phyloP scores from a whole-genome alignment of 2,888 invertebrate species.

The Drosophila meridionalis region DNA sequence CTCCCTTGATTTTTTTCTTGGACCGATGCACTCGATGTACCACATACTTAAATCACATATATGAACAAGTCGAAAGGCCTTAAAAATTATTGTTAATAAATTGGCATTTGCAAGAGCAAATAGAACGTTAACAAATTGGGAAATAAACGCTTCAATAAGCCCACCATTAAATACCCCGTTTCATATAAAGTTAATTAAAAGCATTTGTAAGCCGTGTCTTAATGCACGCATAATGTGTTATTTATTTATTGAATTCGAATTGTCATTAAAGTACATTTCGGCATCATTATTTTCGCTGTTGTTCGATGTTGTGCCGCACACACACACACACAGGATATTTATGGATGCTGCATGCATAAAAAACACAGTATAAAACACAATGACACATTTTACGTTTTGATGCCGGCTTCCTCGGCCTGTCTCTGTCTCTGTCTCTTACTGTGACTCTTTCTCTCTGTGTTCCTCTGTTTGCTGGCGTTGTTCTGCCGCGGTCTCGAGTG shows the following conservation, averaged over 20 bases:
- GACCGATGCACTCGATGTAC: conserved; percentile 20
- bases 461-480: neutral
- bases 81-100: neutral
- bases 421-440: neutral
- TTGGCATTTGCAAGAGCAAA: neutral
- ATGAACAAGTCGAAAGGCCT: neutral
- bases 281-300: neutral
- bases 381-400: conserved; percentile 43
- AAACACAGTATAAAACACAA: conserved; percentile 24
- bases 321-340: neutral
- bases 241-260: conserved; percentile 3
- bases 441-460: neutral
- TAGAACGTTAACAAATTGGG: neutral
- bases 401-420: conserved; percentile 21
- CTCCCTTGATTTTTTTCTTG: neutral
- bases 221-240: neutral
- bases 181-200: neutral
- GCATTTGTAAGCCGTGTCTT: no score
- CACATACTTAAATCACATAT: neutral
- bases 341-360: conserved; percentile 2
- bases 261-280: conserved; percentile 2
- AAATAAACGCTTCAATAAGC: neutral
- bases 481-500: conserved; percentile 23
- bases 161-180: conserved; percentile 1
- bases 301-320: neutral